These are phyloP conservation scores for Mizuhopecten yessoensis DNA, from an alignment of 1,140 invertebrate genomes.

Conservation along the genomic window DNA sequence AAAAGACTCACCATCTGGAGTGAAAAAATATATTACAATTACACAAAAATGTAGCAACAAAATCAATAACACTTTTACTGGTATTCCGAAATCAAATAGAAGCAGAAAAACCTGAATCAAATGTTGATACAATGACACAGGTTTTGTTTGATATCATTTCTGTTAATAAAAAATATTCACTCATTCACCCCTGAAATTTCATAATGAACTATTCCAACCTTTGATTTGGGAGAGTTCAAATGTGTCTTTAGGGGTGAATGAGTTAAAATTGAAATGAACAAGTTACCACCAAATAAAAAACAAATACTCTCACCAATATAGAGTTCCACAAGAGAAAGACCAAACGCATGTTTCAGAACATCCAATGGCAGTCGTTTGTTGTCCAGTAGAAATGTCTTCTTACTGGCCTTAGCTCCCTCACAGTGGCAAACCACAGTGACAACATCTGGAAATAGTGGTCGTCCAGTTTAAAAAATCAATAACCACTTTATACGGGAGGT, in stretches of 20 bases:
- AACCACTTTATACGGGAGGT: no score
- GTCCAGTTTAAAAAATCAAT: no score
- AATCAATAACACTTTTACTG: background rate
- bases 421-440: constrained; percentile 71
- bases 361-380: constrained; percentile 76
- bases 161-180: no score
- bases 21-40: background rate
- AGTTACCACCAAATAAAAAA: no score
- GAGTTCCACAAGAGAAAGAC: constrained; percentile 75
- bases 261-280: no score
- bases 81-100: background rate
- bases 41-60: background rate
- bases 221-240: no score
- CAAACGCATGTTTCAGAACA: constrained; percentile 73
- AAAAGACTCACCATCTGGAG: constrained; percentile 75
- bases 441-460: constrained; percentile 66
- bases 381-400: constrained; percentile 76
- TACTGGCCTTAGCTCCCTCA: constrained; percentile 59
- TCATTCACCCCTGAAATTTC: no score
- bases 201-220: no score
- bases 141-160: no score
- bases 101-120: no score
- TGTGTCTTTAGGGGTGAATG: no score
- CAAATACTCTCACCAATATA: constrained; percentile 71
- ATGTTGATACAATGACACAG: no score